A percentile compares a stretch with the other conserved stretches of the same genome.
phyloP scores from a whole-genome alignment of 1,140 invertebrate species.

The Panulirus ornatus region DNA sequence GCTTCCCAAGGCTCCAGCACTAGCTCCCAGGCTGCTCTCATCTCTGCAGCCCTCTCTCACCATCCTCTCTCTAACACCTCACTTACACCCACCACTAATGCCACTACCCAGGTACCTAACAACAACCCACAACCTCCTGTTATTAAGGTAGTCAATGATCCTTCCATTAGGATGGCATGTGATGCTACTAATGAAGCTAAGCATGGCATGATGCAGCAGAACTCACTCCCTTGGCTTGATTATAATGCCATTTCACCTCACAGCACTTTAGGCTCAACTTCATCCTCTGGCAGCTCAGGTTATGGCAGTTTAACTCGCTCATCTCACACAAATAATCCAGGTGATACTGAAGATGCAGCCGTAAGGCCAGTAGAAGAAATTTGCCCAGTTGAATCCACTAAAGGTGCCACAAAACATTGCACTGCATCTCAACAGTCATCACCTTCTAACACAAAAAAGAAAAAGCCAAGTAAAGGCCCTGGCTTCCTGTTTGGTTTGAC shows the following conservation, averaged over 20 bases:
- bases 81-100: conserved; percentile 73
- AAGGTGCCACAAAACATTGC: conserved; percentile 16
- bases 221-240: conserved; percentile 67
- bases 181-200: conserved; percentile 49
- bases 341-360: conserved; percentile 38
- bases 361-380: conserved; percentile 28
- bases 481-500: conserved; percentile 54
- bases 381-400: conserved; percentile 35
- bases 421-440: conserved; percentile 41
- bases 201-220: conserved; percentile 65
- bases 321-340: conserved; percentile 36
- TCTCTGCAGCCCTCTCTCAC: conserved; percentile 70
- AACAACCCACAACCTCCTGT: conserved; percentile 53
- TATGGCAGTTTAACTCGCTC: conserved; percentile 70
- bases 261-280: conserved; percentile 66
- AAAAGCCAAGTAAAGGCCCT: conserved; percentile 58
- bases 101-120: conserved; percentile 72
- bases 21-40: conserved; percentile 66
- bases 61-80: conserved; percentile 71
- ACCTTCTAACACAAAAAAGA: conserved; percentile 56
- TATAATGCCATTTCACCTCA: conserved; percentile 64
- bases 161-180: conserved; percentile 38
- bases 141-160: conserved; percentile 62
- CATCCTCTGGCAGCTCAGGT: conserved; percentile 64
- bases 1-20: conserved; percentile 51